Evolutionary conservation across 2,113 vertebrate species (phyloP).

Genomic region (Hymenochirus boettgeri): DNA sequence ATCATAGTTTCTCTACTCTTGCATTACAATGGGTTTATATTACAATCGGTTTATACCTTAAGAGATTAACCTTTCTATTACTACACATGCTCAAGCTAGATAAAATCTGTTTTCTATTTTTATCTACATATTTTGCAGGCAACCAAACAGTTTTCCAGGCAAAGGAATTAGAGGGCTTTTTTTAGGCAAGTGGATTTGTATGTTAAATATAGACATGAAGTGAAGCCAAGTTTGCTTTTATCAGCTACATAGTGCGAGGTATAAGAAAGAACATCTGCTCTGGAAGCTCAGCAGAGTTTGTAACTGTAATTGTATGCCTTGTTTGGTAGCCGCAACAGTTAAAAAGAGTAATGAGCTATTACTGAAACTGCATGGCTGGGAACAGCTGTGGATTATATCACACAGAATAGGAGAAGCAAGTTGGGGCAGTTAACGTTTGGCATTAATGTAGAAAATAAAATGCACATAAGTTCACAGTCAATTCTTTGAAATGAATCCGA

Average conservation of each 20-base stretch:
- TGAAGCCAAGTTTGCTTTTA: slow-evolving; percentile 36
- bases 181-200: slow-evolving; percentile 8
- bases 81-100: neutral
- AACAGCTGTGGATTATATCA: slow-evolving; percentile 30
- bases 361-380: slow-evolving; percentile 10
- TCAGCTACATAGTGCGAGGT: slow-evolving; percentile 22
- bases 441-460: neutral
- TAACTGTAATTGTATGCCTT: slow-evolving; percentile 3
- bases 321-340: slow-evolving; percentile 14
- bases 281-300: slow-evolving; percentile 18
- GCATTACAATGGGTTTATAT: too few species aligned
- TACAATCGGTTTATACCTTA: too few species aligned
- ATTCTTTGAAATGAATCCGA: slow-evolving; percentile 13
- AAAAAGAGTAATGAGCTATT: slow-evolving; percentile 28
- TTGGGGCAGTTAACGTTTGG: slow-evolving; percentile 24
- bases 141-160: neutral
- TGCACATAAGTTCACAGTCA: slow-evolving; percentile 28
- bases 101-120: neutral
- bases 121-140: slow-evolving; percentile 4
- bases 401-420: slow-evolving; percentile 9
- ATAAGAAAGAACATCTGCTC: slow-evolving; percentile 27
- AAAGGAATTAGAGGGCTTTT: neutral
- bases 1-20: slow-evolving; percentile 20
- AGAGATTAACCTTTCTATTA: slow-evolving; percentile 5
- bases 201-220: slow-evolving; percentile 37